Evolutionary conservation across 2,888 invertebrate species (phyloP), one percentile per base, ranked within the genome.

Genomic region (Pyrocoelia pectoralis): DNA sequence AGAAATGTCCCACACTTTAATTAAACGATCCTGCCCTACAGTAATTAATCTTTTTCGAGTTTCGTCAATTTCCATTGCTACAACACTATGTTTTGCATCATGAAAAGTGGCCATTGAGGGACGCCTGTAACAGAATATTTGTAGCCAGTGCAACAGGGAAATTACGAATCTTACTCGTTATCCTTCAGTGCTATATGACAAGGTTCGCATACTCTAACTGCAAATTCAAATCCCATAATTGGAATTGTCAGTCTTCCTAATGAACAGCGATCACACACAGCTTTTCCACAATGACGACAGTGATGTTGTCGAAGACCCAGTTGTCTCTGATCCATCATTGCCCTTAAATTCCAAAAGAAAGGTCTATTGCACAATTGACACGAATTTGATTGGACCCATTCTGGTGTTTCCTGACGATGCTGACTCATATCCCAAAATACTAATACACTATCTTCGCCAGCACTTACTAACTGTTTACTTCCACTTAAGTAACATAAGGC

Each of bases 271-370:
- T 94, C 95, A 83, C 99, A 99, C 56, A 97, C 90, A 10, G 99
- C 98, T 79, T 92, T 91, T 46, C 99, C 99, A 83, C 98, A 99
- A 82, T 93, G 89, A 56, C 95, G 89, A 78, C 95, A 95, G 82
- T 94, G 94, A 82, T 95, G 94, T 79, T 95, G 94, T 56, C 97
- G 89, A 17, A 95, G 86, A 66, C 95, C 95, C 56, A 98, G 84
- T 78, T 94, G 95, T 76, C 94, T 91, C 82, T 94, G 94, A 81
- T 98, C 96, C 93, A 98, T 96, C 98, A 99, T 99, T 9, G 95
- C 95, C 68, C 94, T 88, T 54, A 99, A 87, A 82, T 99, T 99
- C 99, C 99, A 99, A 83, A 98, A 98, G 84, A 99, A 99, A 15
- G 99, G 99, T 64, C 93, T 87, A 55, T 91, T 90, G 81, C 99